phyloP scores from a whole-genome alignment of 2,113 vertebrate species.

The Tyto alba region DNA sequence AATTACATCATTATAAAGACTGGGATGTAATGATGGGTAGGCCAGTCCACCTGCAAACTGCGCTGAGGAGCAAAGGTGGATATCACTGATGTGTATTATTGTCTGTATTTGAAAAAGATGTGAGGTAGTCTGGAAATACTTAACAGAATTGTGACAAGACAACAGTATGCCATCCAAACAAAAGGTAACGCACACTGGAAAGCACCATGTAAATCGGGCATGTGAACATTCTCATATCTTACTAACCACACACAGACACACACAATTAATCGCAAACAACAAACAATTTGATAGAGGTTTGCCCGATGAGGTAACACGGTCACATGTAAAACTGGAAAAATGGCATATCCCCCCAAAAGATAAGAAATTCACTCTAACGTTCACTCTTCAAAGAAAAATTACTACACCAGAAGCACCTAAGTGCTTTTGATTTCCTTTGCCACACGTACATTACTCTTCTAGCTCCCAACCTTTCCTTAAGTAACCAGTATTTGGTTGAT shows the following conservation, averaged over 20 bases:
- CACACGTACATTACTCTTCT: not conserved
- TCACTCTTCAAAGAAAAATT: not conserved
- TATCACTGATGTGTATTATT: not conserved
- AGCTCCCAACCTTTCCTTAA: not conserved
- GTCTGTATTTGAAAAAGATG: not conserved
- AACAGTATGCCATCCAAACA: not conserved
- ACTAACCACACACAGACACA: not conserved
- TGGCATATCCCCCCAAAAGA: not conserved
- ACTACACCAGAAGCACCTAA: not conserved
- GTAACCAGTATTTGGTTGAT: not conserved
- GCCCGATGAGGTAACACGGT: not conserved
- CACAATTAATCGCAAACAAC: not conserved
- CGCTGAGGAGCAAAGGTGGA: fast-evolving
- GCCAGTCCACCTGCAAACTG: not conserved
- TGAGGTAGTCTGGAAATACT: not conserved
- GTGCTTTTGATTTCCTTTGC: not conserved
- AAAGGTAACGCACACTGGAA: not conserved
- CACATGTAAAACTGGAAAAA: not conserved
- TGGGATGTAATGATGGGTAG: not conserved
- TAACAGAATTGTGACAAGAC: not conserved
- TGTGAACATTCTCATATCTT: not conserved
- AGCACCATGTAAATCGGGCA: not conserved
- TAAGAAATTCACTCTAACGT: not conserved
- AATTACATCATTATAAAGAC: not conserved
- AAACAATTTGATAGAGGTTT: not conserved